phyloP scores from a whole-genome alignment of 2,888 invertebrate genomes.

The Patella depressa region DNA sequence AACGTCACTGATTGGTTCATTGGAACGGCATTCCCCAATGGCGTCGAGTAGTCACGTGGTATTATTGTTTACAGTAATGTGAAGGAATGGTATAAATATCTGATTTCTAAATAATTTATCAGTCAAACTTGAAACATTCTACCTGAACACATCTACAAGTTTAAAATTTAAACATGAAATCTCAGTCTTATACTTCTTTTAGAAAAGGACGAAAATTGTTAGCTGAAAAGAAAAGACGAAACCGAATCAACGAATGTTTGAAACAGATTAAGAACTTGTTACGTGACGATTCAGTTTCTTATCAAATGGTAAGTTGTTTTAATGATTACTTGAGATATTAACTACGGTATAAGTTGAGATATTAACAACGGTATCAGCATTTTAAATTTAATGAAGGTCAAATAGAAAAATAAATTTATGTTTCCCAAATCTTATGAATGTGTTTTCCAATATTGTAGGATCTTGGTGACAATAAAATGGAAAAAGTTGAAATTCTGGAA shows the following conservation, averaged over 20 bases:
- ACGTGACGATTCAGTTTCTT: not conserved
- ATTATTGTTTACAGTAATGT: no score
- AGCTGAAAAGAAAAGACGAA: slow-evolving; percentile 7
- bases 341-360: no score
- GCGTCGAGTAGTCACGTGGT: no score
- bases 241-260: not conserved
- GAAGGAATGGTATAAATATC: no score
- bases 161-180: not conserved
- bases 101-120: not conserved
- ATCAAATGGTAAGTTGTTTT: not conserved
- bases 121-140: not conserved
- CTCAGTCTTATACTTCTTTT: not conserved
- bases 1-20: no score
- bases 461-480: not conserved
- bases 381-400: no score
- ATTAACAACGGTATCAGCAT: no score
- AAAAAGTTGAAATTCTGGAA: not conserved
- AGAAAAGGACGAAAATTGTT: slow-evolving; percentile 3
- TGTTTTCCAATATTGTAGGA: not conserved
- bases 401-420: no score
- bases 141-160: not conserved
- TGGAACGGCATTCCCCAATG: no score
- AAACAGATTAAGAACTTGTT: not conserved
- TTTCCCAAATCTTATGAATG: no score
- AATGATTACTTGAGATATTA: no score